Evolutionary conservation across 2,888 invertebrate genomes (phyloP).

Genomic region (Cyrtodaria siliqua): DNA sequence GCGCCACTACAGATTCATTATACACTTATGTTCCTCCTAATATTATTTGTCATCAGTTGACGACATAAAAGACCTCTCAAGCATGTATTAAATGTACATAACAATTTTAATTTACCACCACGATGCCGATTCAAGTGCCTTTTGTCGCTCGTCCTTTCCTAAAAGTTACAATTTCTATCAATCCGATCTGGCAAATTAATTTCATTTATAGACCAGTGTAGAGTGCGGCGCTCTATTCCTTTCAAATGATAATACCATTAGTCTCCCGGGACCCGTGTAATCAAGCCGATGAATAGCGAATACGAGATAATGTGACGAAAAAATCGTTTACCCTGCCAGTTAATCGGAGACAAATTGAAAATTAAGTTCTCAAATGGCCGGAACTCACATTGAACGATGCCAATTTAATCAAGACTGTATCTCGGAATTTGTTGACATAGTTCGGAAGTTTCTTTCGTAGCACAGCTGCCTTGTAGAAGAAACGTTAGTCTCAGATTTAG

Average conservation of each 20-base stretch:
- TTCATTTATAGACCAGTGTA: conserved; percentile 54
- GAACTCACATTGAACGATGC: conserved; percentile 78
- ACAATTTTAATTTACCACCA: conserved; percentile 58
- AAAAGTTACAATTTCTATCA: conserved; percentile 63
- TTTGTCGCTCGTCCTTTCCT: conserved; percentile 57
- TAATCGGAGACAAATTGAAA: conserved; percentile 85
- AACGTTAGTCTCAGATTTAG: no score
- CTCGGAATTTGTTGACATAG: conserved; percentile 42
- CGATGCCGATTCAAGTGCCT: conserved; percentile 49
- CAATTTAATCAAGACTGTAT: conserved; percentile 80
- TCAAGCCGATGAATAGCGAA: conserved; percentile 60
- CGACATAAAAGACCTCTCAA: conserved; percentile 47
- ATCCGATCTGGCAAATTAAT: conserved; percentile 60
- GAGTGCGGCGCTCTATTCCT: conserved; percentile 44
- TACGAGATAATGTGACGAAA: conserved; percentile 70
- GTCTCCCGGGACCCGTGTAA: conserved; percentile 61
- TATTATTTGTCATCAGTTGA: conserved; percentile 41
- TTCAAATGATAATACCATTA: conserved; percentile 66
- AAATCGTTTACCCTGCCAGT: conserved; percentile 74
- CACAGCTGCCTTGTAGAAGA: not conserved
- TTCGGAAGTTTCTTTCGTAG: not conserved
- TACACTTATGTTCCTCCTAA: conserved; percentile 39
- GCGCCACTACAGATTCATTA: conserved; percentile 22
- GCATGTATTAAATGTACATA: conserved; percentile 64
- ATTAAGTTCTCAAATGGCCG: conserved; percentile 85